Evolutionary conservation across 2,797 vertebrate species (phyloP).

Genomic region (Centroberyx gerrardi): DNA sequence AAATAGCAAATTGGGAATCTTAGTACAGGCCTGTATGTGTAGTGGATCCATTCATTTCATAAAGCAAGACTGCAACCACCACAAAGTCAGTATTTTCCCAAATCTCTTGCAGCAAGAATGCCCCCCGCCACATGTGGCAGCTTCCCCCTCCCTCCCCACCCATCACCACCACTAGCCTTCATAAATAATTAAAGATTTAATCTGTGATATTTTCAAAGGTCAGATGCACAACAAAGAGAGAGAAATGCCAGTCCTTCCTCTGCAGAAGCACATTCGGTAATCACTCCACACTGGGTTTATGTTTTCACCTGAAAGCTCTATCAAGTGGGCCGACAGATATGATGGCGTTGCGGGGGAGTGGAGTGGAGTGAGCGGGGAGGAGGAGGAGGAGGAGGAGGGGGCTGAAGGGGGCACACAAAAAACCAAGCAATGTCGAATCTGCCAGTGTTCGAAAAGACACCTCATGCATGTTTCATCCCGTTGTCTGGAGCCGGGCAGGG

Average conservation of each 20-base stretch:
- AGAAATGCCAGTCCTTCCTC: slow-evolving; percentile 81
- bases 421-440: slow-evolving; percentile 58
- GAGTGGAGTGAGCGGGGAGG: not conserved
- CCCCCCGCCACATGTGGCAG: slow-evolving; percentile 80
- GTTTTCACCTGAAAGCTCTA: slow-evolving; percentile 63
- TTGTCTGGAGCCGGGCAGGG: slow-evolving; percentile 55
- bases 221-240: slow-evolving; percentile 90
- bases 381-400: slow-evolving; percentile 11
- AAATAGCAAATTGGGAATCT: not conserved
- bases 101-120: slow-evolving; percentile 74
- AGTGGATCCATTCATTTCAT: not conserved
- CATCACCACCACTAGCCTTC: slow-evolving; percentile 84
- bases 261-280: slow-evolving; percentile 61
- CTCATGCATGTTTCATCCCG: slow-evolving; percentile 75
- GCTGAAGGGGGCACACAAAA: slow-evolving; percentile 18
- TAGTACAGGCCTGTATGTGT: not conserved
- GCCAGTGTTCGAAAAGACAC: slow-evolving; percentile 49
- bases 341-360: slow-evolving; percentile 5
- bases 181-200: slow-evolving; percentile 98
- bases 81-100: slow-evolving; percentile 17
- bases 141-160: slow-evolving; percentile 69
- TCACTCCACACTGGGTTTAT: slow-evolving; percentile 64
- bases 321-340: slow-evolving; percentile 57
- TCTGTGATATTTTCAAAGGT: slow-evolving; percentile 97
- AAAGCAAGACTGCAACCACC: slow-evolving; percentile 1